Evolutionary conservation across 2,888 invertebrate species (phyloP).

Genomic region (Agriopis marginaria): DNA sequence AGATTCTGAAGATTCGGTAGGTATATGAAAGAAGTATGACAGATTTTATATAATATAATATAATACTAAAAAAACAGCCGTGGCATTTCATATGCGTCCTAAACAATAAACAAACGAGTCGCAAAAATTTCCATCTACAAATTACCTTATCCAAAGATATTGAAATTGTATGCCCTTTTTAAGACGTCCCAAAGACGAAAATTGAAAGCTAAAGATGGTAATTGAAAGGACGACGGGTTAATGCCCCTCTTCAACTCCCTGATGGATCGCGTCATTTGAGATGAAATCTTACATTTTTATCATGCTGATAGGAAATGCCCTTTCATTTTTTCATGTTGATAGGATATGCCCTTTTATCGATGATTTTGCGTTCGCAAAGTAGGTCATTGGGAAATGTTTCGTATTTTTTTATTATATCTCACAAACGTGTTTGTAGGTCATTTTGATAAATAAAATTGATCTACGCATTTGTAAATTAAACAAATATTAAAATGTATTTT

Average conservation of each 20-base stretch:
- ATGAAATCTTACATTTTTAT: constrained; percentile 69
- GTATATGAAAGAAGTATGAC: too few relatives aligned
- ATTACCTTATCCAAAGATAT: constrained; percentile 55
- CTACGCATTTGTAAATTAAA: too few relatives aligned
- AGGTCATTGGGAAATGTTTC: constrained; percentile 41
- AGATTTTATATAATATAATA: too few relatives aligned
- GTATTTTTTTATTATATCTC: background rate
- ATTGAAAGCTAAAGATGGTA: constrained; percentile 85
- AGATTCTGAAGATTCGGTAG: too few relatives aligned
- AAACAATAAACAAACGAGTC: background rate
- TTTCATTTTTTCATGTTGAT: constrained; percentile 62
- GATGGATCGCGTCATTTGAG: constrained; percentile 80
- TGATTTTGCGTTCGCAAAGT: constrained; percentile 42
- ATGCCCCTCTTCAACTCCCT: constrained; percentile 73
- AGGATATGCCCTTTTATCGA: constrained; percentile 47
- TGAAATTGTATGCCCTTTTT: constrained; percentile 67
- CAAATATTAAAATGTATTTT: too few relatives aligned
- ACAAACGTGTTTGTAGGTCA: constrained; percentile 16
- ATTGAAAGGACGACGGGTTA: constrained; percentile 82
- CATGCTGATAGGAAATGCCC: constrained; percentile 48
- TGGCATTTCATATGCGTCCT: background rate
- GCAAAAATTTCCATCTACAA: constrained; percentile 35
- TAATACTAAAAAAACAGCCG: too few relatives aligned
- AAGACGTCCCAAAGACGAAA: constrained; percentile 77
- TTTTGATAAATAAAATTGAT: background rate